These are phyloP conservation scores for Morone chrysops DNA, from an alignment of 2,113 vertebrate genomes.

Conservation along the genomic window DNA sequence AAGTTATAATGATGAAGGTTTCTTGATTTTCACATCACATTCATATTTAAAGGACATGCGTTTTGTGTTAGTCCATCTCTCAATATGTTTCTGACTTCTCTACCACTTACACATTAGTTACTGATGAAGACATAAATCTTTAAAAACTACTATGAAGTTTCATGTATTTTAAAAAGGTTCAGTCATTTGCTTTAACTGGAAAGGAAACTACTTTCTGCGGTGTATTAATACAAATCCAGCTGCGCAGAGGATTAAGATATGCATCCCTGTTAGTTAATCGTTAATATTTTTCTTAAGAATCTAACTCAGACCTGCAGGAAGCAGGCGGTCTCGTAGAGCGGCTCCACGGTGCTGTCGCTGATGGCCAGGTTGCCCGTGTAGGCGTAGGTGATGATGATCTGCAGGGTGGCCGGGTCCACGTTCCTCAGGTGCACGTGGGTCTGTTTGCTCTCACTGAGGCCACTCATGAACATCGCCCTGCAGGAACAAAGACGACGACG, in stretches of 20 bases:
- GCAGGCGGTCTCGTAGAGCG: constrained; percentile 98
- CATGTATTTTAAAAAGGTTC: too few relatives aligned
- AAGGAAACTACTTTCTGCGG: neutral
- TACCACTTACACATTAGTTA: too few relatives aligned
- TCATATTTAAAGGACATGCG: too few relatives aligned
- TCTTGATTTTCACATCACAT: too few relatives aligned
- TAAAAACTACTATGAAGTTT: too few relatives aligned
- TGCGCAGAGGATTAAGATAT: neutral
- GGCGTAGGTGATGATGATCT: constrained; percentile 96
- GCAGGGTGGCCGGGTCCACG: constrained; percentile 93
- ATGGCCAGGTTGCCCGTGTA: constrained; percentile 98
- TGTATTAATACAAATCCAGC: neutral
- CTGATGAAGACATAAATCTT: too few relatives aligned
- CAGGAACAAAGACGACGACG: neutral
- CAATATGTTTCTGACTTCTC: too few relatives aligned
- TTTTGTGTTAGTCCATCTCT: too few relatives aligned
- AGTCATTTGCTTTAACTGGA: too few relatives aligned
- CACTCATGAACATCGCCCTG: constrained; percentile 99
- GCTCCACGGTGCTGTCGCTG: constrained; percentile 95
- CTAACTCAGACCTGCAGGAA: constrained; percentile 91
- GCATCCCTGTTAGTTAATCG: neutral
- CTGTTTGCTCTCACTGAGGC: constrained; percentile 98
- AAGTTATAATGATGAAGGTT: too few relatives aligned
- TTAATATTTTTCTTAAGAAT: neutral
- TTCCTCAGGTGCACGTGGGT: constrained; percentile 95